These are phyloP conservation scores for Oreochromis niloticus DNA, from an alignment of 2,113 vertebrate species.

Conservation along the genomic window DNA sequence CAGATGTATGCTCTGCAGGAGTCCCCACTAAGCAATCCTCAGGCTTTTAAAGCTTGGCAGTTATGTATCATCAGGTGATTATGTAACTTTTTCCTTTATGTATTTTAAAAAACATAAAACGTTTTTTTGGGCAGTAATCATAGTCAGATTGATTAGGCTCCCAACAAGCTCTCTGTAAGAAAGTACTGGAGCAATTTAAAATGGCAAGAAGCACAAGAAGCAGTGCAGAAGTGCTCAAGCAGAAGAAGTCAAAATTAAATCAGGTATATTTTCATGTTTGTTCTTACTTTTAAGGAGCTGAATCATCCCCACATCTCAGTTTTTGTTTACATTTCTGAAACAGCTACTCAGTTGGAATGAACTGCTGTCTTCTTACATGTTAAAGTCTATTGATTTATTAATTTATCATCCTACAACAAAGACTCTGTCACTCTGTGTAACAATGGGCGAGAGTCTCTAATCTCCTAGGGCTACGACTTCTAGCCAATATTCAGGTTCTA, in stretches of 20 bases:
- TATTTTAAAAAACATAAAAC: not conserved
- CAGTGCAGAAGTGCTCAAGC: not conserved
- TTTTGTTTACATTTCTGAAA: not conserved
- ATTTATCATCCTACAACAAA: not conserved
- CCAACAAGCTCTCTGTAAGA: not conserved
- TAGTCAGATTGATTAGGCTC: not conserved
- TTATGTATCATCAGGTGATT: not conserved
- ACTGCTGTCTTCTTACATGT: not conserved
- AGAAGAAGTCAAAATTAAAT: not conserved
- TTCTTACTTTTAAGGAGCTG: not conserved
- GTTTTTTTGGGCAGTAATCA: not conserved
- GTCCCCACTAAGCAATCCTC: not conserved
- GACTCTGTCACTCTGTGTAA: not conserved
- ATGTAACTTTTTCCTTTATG: not conserved
- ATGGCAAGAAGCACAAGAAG: not conserved
- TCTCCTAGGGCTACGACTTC: not conserved
- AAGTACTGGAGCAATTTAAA: not conserved
- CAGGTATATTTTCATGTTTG: not conserved
- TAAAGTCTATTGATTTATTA: not conserved
- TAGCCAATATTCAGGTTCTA: not conserved
- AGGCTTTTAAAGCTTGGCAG: not conserved
- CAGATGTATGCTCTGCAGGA: not conserved
- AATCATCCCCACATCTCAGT: not conserved
- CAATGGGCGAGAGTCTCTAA: not conserved
- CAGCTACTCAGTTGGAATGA: not conserved